phyloP scores from a whole-genome alignment of 2,113 vertebrate genomes.

The Gavialis gangeticus region DNA sequence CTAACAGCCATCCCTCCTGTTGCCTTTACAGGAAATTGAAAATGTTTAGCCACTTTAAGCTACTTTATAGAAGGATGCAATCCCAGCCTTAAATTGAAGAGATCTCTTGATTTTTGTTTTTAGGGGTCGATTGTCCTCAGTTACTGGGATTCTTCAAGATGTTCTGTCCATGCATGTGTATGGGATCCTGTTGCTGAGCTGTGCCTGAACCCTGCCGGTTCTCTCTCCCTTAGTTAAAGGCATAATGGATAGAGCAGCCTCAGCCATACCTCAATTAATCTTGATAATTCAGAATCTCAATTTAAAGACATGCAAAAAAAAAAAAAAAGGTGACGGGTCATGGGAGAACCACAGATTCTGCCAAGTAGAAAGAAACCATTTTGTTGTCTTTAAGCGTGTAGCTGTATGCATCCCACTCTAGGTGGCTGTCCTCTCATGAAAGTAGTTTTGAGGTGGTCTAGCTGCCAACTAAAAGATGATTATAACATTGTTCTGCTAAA shows the following conservation, averaged over 20 bases:
- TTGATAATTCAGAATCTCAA: neutral
- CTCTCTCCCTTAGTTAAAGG: no score
- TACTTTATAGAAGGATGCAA: neutral
- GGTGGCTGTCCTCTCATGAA: neutral
- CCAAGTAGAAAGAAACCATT: neutral
- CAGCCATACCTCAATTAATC: neutral
- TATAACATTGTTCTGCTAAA: neutral
- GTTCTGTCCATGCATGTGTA: neutral
- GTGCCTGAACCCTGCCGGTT: no score
- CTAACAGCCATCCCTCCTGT: neutral
- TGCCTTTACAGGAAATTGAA: neutral
- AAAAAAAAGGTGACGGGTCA: no score
- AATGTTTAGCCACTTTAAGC: neutral
- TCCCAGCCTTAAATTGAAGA: neutral
- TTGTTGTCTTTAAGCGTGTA: neutral
- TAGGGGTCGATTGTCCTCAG: neutral
- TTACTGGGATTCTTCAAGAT: neutral
- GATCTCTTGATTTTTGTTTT: neutral
- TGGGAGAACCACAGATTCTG: neutral
- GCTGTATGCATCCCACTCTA: neutral
- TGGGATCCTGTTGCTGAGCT: no score
- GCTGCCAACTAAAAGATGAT: neutral
- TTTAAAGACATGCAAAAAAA: neutral
- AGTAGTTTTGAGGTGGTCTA: neutral
- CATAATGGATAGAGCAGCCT: neutral